These are phyloP conservation scores for Rhabdornis inornatus DNA, from an alignment of 2,113 vertebrate species.

Conservation along the genomic window DNA sequence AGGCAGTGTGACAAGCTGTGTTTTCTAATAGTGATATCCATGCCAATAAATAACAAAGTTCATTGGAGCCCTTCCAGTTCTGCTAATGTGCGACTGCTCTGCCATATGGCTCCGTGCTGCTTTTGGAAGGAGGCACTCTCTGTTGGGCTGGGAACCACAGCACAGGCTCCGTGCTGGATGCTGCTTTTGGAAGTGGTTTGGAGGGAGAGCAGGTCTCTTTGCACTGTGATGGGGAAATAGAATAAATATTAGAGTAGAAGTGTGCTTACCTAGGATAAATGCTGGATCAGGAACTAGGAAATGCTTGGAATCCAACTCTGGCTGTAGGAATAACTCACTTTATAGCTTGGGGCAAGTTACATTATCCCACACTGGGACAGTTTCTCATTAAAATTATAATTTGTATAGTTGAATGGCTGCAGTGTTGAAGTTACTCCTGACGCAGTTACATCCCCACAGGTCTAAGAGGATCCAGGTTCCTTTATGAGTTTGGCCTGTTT, in stretches of 20 bases:
- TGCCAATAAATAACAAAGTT: conserved; percentile 56
- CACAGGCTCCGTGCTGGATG: background rate
- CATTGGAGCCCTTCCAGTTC: conserved; percentile 16
- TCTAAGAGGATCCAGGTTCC: background rate
- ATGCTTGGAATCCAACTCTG: fast-evolving
- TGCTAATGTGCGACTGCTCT: background rate
- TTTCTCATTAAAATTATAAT: background rate
- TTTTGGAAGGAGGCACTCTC: background rate
- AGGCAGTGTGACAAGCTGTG: background rate
- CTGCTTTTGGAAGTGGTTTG: background rate
- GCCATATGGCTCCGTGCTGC: conserved; percentile 16
- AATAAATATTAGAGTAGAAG: background rate
- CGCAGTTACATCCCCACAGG: background rate
- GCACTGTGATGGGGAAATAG: fast-evolving
- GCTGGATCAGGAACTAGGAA: background rate
- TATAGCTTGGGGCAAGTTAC: background rate
- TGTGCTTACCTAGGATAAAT: background rate
- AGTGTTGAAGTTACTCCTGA: background rate
- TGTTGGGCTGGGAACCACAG: background rate
- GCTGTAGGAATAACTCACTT: background rate
- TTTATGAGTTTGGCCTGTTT: background rate
- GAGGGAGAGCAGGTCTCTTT: background rate
- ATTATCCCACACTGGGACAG: background rate
- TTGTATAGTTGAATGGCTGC: background rate
- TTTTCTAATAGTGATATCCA: background rate